phyloP scores from a whole-genome alignment of 2,797 vertebrate genomes.

The Echiichthys vipera region DNA sequence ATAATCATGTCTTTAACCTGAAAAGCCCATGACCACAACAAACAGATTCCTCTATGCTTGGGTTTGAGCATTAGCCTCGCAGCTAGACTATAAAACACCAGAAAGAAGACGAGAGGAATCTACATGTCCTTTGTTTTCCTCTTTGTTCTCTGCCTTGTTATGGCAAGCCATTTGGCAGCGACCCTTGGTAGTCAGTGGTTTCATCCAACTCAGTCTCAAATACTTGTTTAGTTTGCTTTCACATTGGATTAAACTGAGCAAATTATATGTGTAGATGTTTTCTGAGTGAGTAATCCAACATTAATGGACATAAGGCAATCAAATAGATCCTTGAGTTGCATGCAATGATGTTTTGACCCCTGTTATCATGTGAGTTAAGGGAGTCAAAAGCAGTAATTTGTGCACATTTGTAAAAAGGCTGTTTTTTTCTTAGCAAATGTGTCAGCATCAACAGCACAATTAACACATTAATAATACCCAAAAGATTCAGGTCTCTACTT shows the following conservation, averaged over 20 bases:
- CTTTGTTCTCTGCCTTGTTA: slow-evolving; percentile 75
- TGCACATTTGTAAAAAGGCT: slow-evolving; percentile 19
- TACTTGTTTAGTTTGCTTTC: slow-evolving; percentile 37
- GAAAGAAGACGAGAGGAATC: slow-evolving; percentile 64
- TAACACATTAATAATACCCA: background rate
- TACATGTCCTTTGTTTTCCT: slow-evolving; percentile 66
- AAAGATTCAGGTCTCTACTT: slow-evolving; percentile 1
- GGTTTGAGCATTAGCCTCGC: slow-evolving; percentile 61
- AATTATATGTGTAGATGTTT: slow-evolving; percentile 48
- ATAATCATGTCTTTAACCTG: slow-evolving; percentile 60
- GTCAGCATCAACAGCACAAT: slow-evolving; percentile 19
- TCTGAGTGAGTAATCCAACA: slow-evolving; percentile 41
- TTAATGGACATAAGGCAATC: slow-evolving; percentile 18
- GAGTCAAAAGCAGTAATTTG: slow-evolving; percentile 24
- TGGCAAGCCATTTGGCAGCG: slow-evolving; percentile 56
- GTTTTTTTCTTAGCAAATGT: slow-evolving; percentile 1
- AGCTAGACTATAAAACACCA: slow-evolving; percentile 78
- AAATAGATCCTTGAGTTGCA: slow-evolving; percentile 25
- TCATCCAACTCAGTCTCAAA: slow-evolving; percentile 36
- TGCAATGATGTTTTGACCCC: slow-evolving; percentile 20
- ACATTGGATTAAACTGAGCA: slow-evolving; percentile 21
- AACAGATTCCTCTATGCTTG: slow-evolving; percentile 71
- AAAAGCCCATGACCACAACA: slow-evolving; percentile 75
- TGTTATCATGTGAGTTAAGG: slow-evolving; percentile 8
- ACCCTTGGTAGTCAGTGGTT: slow-evolving; percentile 39